These are phyloP conservation scores for Rallus crepitans DNA, from an alignment of 2,797 vertebrate genomes.

Conservation along the genomic window DNA sequence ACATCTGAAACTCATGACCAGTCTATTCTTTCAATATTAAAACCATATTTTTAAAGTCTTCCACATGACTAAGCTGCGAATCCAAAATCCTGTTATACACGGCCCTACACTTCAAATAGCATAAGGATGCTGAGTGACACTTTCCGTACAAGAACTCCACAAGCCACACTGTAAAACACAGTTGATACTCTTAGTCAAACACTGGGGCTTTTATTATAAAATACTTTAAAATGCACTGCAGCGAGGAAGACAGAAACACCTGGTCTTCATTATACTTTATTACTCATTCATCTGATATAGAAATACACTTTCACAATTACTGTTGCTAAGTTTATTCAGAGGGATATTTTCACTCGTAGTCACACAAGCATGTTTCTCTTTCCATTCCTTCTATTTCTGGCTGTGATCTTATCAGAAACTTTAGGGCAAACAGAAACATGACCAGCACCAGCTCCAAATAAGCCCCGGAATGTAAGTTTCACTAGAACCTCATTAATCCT, in stretches of 20 bases:
- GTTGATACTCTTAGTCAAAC: neutral
- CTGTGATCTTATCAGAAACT: neutral
- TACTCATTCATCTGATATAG: neutral
- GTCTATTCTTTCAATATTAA: constrained; percentile 45
- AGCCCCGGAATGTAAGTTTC: neutral
- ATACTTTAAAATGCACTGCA: neutral
- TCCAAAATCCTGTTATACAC: constrained; percentile 6
- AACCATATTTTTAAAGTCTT: constrained; percentile 44
- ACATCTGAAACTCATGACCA: neutral
- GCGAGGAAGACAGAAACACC: neutral
- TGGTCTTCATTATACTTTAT: neutral
- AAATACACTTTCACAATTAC: neutral
- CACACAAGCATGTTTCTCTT: neutral
- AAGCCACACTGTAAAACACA: neutral
- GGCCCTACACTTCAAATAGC: neutral
- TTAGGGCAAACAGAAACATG: neutral
- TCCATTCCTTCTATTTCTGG: neutral
- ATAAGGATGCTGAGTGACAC: neutral
- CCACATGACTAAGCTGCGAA: constrained; percentile 11
- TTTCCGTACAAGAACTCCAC: neutral
- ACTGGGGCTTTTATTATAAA: neutral
- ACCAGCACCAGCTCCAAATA: neutral
- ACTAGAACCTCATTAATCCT: neutral
- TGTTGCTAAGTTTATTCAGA: neutral
- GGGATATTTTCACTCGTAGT: neutral